These are phyloP conservation scores for Silurus lanzhouensis DNA, from an alignment of 2,797 vertebrate genomes.

Conservation along the genomic window DNA sequence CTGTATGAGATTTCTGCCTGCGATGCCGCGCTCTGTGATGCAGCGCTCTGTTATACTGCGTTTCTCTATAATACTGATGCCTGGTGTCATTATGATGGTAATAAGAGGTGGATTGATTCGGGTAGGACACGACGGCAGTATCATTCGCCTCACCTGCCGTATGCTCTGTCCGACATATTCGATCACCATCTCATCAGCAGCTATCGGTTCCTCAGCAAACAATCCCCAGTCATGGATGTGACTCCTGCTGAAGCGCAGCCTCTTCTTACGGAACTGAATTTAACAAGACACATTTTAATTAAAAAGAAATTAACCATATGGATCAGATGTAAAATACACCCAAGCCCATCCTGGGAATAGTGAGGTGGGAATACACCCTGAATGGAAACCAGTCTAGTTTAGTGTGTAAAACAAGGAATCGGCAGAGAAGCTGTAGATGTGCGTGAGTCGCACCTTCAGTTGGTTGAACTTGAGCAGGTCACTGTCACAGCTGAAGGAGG, in stretches of 20 bases:
- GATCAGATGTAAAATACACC: background rate
- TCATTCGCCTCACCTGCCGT: conserved; percentile 83
- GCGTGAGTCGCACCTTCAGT: conserved; percentile 81
- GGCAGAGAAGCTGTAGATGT: background rate
- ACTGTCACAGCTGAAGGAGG: conserved; percentile 93
- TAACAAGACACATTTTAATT: background rate
- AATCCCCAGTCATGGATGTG: conserved; percentile 98
- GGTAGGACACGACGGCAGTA: too few species aligned
- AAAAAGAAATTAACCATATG: background rate
- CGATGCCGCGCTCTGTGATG: too few species aligned
- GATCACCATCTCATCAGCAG: conserved; percentile 97
- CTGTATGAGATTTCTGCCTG: too few species aligned
- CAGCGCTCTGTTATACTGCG: too few species aligned
- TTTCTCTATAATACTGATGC: too few species aligned
- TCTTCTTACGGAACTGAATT: conserved; percentile 93
- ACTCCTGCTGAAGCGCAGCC: conserved; percentile 91
- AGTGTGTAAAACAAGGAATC: background rate
- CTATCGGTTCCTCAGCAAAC: conserved; percentile 97
- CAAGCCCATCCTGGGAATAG: background rate
- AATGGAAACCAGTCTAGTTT: background rate
- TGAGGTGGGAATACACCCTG: background rate
- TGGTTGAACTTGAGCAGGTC: conserved; percentile 98
- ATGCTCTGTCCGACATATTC: conserved; percentile 98
- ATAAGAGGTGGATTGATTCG: too few species aligned
- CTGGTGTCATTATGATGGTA: too few species aligned